These are phyloP conservation scores for Sakesphorus luctuosus DNA, from an alignment of 2,113 vertebrate genomes.

Conservation along the genomic window DNA sequence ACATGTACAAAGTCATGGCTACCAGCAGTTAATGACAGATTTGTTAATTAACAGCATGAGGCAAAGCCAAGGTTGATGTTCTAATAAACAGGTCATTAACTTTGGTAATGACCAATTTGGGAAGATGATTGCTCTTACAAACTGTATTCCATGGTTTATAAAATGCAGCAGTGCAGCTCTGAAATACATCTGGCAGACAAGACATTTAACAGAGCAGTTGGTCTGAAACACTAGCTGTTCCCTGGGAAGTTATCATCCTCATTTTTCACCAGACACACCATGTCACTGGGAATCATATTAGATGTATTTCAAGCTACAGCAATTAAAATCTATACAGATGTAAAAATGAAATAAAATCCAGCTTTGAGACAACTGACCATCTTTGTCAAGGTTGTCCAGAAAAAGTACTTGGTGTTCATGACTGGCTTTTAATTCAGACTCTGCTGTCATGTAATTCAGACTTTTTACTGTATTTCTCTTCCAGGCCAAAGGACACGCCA, in stretches of 20 bases:
- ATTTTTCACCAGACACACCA: conserved; percentile 40
- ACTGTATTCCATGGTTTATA: conserved; percentile 70
- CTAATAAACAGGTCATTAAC: conserved; percentile 85
- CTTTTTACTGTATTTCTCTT: background rate
- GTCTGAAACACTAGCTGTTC: conserved; percentile 2
- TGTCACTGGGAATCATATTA: background rate
- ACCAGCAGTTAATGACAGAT: conserved; percentile 78
- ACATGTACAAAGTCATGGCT: conserved; percentile 48
- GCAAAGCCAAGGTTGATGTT: conserved; percentile 83
- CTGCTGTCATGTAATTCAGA: background rate
- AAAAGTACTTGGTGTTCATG: background rate
- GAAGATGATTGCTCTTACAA: conserved; percentile 79
- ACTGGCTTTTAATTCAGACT: background rate
- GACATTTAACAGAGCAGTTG: conserved; percentile 34
- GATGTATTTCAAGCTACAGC: conserved; percentile 7
- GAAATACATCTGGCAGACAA: conserved; percentile 62
- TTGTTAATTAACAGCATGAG: conserved; percentile 81
- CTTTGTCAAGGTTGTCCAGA: conserved; percentile 1
- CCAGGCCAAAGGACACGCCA: background rate
- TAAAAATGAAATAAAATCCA: conserved; percentile 3
- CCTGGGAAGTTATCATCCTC: conserved; percentile 12
- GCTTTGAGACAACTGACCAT: background rate
- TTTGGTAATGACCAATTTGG: conserved; percentile 82
- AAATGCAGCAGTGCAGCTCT: conserved; percentile 62
- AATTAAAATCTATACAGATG: conserved; percentile 43